phyloP scores from a whole-genome alignment of 2,888 invertebrate genomes.

The Ophion obscuratus region DNA sequence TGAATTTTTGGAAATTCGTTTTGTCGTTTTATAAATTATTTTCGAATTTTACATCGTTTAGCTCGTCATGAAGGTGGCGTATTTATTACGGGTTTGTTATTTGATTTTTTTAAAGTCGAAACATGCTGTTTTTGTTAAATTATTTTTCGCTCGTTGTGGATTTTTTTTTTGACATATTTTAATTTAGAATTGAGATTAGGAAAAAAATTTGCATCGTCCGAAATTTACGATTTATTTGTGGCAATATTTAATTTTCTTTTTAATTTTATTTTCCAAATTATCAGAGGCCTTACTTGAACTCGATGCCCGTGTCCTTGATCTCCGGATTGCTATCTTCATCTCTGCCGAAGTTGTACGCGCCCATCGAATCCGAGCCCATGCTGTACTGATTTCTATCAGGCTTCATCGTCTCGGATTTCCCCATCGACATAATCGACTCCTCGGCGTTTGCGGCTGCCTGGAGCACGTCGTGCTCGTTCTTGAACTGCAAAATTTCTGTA shows the following conservation, averaged over 20 bases:
- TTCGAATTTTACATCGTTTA: too few relatives aligned
- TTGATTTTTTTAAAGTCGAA: too few relatives aligned
- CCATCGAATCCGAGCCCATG: constrained; percentile 70
- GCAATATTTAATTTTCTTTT: neutral
- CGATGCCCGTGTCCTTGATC: constrained; percentile 76
- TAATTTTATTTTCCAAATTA: neutral
- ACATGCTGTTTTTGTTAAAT: neutral
- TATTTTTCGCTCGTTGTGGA: neutral
- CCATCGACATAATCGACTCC: constrained; percentile 68
- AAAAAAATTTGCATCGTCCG: too few relatives aligned
- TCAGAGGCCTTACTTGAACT: constrained; percentile 74
- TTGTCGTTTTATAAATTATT: neutral
- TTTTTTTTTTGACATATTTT: neutral
- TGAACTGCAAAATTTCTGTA: constrained; percentile 81
- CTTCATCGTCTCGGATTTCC: constrained; percentile 74
- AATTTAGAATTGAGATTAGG: neutral
- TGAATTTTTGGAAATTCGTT: neutral
- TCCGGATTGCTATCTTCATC: constrained; percentile 73
- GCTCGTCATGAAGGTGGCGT: too few relatives aligned
- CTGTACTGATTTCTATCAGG: constrained; percentile 78
- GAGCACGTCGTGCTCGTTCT: constrained; percentile 73
- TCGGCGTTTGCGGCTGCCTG: constrained; percentile 69
- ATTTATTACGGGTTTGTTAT: too few relatives aligned
- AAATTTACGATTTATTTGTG: neutral
- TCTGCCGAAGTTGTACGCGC: constrained; percentile 69